Evolutionary conservation across 1,140 invertebrate genomes (phyloP), one percentile per base, ranked within the genome.

Genomic region (Coelopa frigida): DNA sequence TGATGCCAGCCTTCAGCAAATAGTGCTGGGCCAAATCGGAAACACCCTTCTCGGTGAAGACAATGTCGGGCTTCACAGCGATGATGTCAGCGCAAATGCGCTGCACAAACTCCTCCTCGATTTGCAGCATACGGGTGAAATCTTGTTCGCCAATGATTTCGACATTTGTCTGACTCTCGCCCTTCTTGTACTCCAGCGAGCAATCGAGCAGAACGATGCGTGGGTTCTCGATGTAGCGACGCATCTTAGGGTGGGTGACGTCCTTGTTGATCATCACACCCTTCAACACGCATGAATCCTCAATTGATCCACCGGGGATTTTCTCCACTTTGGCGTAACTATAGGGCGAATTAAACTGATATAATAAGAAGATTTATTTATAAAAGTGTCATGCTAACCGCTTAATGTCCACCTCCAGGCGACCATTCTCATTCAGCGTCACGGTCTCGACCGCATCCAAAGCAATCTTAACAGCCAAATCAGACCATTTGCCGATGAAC

Each of bases 261-360:
- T 99, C 96, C 73, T 99, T 99, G 72, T 99, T 99, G 15, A 99
- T 68, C 92, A 99, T 98, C 4, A 99, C 86, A 20, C 97, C 97
- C 52, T 81, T 85, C 3, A 99, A 70, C n/a, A 99, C 94, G 52
- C 79, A 73, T 5, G 91, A 97, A 46, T 99, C 94, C 64, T 98
- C 95, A 44, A 99, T 89, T 2, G 83, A 78, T 6, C 93, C 96
- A 40, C 97, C 96, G 11, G 96, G 94, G 55, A 99, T 90, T 76
- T 98, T 98, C 70, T 99, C 95, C 26, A 99, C 86, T 76, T 96
- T 96, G 2, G 94, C 95, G 70, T 98, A 98, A 32, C 52, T 76
- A 44, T n/a, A n/a, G n/a, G n/a, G 11, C 2, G 14, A 31, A 31
- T 31, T 31, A 12, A 31, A 31, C 29, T 31, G 11, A 3, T 11